Base-by-base conservation (phyloP, 2,888 invertebrate species). In the Xestia xanthographa region DNA sequence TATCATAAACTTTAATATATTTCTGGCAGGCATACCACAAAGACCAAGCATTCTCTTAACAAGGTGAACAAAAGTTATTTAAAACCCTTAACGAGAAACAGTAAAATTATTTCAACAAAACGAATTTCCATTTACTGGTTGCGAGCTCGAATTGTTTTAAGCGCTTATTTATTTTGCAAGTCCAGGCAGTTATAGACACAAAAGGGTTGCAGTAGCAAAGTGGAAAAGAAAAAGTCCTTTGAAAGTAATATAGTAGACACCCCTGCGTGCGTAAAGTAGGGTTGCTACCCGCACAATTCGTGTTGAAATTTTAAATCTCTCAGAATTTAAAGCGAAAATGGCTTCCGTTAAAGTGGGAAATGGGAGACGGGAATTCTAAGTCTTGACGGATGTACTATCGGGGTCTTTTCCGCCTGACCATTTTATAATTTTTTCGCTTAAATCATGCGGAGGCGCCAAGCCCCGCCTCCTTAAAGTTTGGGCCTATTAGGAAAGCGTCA, bases 91-190 rank as follows among this genome's bases (percentile, higher is more conserved):
- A 82, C 63, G 65, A 79, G 50, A 70, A 41, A 34, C 68, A 74
- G 26, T 50, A 48, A 73, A 80, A 78, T 75, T 45, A 77, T 72
- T 87, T 56, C 20, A 48, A 68, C 34, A 45, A 73, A 76, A 82
- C 60, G 66, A 82, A 80, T 56, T 69, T 29, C 67, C 74, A 73
- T 80, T 87, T 78, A 22, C 56, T 56, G 41, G 48, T 60, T 67
- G 62, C 58, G 70, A 60, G 60, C 50, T 41, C 45, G 62, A 69
- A 75, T 69, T 67, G 75, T 71, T 78, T 70, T 29, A 17, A 38
- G 22, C 63, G 62, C n/a, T 77, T 69, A 73, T 79, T 85, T 80
- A 84, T 84, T 87, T 85, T 66, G 71, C 73, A 84, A 79, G 80
- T 75, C 66, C 69, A 63, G 75, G 38, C 65, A 70, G 60, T 60